Evolutionary conservation across 2,797 vertebrate species (phyloP).

Genomic region (Aulostomus chinensis): DNA sequence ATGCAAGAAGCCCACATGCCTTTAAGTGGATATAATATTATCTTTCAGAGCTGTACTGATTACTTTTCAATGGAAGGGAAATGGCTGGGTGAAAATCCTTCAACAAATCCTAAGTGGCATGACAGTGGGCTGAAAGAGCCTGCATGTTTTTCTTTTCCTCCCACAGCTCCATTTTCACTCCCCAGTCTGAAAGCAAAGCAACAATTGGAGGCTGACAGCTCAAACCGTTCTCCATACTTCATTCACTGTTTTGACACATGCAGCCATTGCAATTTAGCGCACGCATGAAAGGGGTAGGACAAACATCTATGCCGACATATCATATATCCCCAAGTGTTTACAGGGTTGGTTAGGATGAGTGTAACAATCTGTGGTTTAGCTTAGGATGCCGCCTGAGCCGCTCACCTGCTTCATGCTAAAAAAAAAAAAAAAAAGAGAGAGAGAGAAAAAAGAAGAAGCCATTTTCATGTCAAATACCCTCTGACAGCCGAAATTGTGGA

Average conservation of each 20-base stretch:
- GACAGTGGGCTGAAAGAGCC: slow-evolving; percentile 78
- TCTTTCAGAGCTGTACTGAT: slow-evolving; percentile 77
- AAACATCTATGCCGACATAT: slow-evolving; percentile 60
- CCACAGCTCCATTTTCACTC: slow-evolving; percentile 67
- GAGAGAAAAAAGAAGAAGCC: neutral
- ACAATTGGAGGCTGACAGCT: slow-evolving; percentile 74
- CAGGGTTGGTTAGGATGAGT: neutral
- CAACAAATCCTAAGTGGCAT: slow-evolving; percentile 80
- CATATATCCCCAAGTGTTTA: slow-evolving; percentile 58
- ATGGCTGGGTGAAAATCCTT: slow-evolving; percentile 78
- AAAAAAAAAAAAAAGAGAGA: neutral
- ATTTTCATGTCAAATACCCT: slow-evolving; percentile 29
- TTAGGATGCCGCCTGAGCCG: slow-evolving; percentile 7
- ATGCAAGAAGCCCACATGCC: slow-evolving; percentile 69
- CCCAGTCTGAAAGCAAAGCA: slow-evolving; percentile 61
- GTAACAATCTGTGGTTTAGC: slow-evolving; percentile 29
- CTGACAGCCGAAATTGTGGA: slow-evolving; percentile 32
- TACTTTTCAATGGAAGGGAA: slow-evolving; percentile 74
- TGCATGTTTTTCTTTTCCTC: slow-evolving; percentile 72
- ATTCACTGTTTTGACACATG: slow-evolving; percentile 73
- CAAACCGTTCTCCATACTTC: slow-evolving; percentile 63
- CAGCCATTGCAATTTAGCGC: slow-evolving; percentile 60
- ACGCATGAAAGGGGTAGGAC: slow-evolving; percentile 49
- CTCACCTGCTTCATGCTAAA: slow-evolving; percentile 49
- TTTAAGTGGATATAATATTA: slow-evolving; percentile 79